phyloP scores from a whole-genome alignment of 1,140 invertebrate species.

The Pseudoatta argentina region DNA sequence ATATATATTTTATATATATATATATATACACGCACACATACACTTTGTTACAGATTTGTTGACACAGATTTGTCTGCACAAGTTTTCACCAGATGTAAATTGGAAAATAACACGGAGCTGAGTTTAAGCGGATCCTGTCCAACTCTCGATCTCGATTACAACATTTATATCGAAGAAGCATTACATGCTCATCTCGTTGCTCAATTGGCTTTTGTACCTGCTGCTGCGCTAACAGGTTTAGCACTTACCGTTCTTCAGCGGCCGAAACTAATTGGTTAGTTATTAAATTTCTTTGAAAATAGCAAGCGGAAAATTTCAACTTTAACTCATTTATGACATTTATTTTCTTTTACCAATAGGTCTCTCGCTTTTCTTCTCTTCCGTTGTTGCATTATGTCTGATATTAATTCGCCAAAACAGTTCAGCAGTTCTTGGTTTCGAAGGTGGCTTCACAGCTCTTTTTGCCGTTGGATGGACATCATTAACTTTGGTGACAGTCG shows the following conservation, averaged over 20 bases:
- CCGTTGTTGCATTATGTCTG: slow-evolving; percentile 78
- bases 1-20: too few species aligned
- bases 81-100: slow-evolving; percentile 84
- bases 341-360: slow-evolving; percentile 67
- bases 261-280: slow-evolving; percentile 82
- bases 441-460: slow-evolving; percentile 81
- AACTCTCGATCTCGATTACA: slow-evolving; percentile 83
- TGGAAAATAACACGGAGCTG: slow-evolving; percentile 85
- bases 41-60: slow-evolving; percentile 83
- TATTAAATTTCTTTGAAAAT: background rate
- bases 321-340: background rate
- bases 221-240: slow-evolving; percentile 80
- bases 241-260: slow-evolving; percentile 79
- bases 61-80: slow-evolving; percentile 86
- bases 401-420: slow-evolving; percentile 78
- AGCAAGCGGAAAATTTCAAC: background rate
- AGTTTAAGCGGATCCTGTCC: slow-evolving; percentile 81
- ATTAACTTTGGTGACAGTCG: slow-evolving; percentile 80
- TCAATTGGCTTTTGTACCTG: slow-evolving; percentile 81
- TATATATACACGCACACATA: background rate
- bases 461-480: slow-evolving; percentile 82
- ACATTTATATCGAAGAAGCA: slow-evolving; percentile 83
- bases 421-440: slow-evolving; percentile 80
- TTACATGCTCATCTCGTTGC: slow-evolving; percentile 82
- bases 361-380: slow-evolving; percentile 81